phyloP scores from a whole-genome alignment of 2,888 invertebrate genomes.

The Elaeidobius kamerunicus region DNA sequence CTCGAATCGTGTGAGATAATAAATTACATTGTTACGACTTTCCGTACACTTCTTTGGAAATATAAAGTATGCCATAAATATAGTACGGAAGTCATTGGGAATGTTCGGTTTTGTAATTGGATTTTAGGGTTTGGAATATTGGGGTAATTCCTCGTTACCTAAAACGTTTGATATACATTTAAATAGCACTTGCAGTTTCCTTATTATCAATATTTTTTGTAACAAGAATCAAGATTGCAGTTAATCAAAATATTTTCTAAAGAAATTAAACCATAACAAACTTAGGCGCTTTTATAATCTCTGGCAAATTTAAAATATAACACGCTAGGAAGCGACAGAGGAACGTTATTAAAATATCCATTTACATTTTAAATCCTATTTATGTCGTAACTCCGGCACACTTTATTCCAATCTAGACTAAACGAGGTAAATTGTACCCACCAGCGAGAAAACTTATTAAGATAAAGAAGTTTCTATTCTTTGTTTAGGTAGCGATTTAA shows the following conservation, averaged over 20 bases:
- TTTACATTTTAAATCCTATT: constrained; percentile 10
- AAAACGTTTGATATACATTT: no score
- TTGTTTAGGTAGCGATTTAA: constrained; percentile 9
- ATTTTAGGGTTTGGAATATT: no score
- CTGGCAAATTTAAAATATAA: neutral
- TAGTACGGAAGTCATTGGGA: no score
- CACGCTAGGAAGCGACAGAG: neutral
- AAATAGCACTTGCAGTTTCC: no score
- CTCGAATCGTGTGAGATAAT: constrained; percentile 3
- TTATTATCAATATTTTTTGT: no score
- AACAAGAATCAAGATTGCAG: no score
- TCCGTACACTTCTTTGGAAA: neutral
- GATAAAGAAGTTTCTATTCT: constrained; percentile 23
- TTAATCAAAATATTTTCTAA: no score
- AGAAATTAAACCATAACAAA: no score
- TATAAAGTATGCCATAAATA: no score
- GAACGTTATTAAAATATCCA: constrained; percentile 2
- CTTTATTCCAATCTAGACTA: constrained; percentile 5
- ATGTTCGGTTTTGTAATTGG: no score
- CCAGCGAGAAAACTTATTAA: constrained; percentile 22
- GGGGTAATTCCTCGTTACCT: no score
- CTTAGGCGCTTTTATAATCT: no score
- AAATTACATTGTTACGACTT: neutral
- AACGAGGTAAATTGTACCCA: constrained; percentile 22
- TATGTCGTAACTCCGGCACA: neutral